phyloP scores from a whole-genome alignment of 2,797 vertebrate species.

The Alexandromys oeconomus region DNA sequence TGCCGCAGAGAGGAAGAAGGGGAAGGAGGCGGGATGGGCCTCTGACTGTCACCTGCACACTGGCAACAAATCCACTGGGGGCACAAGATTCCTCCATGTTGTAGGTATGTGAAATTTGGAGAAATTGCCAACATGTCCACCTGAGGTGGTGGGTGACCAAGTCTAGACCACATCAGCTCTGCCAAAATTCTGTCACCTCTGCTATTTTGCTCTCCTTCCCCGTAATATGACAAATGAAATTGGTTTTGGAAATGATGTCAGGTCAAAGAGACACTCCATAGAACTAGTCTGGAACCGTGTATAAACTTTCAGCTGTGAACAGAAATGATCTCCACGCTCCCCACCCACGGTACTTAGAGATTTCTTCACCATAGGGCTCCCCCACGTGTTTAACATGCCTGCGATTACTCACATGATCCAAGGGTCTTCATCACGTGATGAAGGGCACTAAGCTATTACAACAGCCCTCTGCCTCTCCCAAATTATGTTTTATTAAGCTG shows the following conservation, averaged over 20 bases:
- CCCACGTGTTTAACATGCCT: neutral
- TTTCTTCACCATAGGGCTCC: conserved; percentile 73
- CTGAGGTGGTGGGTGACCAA: neutral
- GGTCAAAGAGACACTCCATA: neutral
- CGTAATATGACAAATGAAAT: conserved; percentile 60
- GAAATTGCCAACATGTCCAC: neutral
- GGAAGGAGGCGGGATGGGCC: neutral
- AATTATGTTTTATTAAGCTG: conserved; percentile 79
- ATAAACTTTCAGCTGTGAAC: neutral
- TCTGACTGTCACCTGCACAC: neutral
- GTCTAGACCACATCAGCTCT: too few relatives aligned
- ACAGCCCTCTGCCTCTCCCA: conserved; percentile 61
- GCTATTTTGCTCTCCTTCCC: neutral
- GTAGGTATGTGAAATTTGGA: neutral
- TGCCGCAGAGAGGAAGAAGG: neutral
- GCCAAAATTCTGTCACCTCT: conserved; percentile 3
- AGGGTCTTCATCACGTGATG: conserved; percentile 16
- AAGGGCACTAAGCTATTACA: conserved; percentile 59
- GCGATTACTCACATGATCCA: conserved; percentile 2
- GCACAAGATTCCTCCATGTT: accelerated
- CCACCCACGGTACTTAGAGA: conserved; percentile 15
- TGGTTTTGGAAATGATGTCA: conserved; percentile 47
- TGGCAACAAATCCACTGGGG: neutral
- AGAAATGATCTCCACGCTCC: neutral
- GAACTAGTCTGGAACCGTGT: conserved; percentile 3